Conservation (phyloP, 2,113 vertebrate species). For the Hippocampus zosterae region DNA sequence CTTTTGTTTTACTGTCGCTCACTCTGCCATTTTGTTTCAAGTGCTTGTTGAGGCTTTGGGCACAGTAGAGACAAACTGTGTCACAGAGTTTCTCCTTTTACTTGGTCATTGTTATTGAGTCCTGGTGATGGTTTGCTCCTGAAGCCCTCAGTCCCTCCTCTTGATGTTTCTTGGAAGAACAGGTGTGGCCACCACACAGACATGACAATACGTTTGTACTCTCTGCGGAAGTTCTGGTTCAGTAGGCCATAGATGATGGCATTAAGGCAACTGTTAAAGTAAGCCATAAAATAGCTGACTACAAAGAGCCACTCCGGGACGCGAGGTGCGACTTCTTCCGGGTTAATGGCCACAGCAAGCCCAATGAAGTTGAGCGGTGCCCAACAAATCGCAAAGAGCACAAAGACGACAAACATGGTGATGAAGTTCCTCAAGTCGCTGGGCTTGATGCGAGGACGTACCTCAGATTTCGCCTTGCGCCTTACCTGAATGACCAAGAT, state of each 20-base stretch:
- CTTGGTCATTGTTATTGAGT: slow-evolving; percentile 40
- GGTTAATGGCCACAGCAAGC: not conserved
- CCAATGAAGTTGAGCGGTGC: not conserved
- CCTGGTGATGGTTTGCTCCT: slow-evolving; percentile 39
- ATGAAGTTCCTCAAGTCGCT: not conserved
- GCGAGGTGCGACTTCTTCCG: not conserved
- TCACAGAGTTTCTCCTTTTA: slow-evolving; percentile 34
- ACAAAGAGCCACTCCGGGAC: not conserved
- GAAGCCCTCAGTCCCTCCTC: slow-evolving; percentile 33
- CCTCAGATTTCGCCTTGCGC: not conserved
- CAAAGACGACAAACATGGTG: not conserved
- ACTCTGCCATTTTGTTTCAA: not conserved
- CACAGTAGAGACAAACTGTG: slow-evolving; percentile 1
- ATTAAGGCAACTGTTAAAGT: slow-evolving; percentile 4
- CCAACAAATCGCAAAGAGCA: not conserved
- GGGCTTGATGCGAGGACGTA: slow-evolving; percentile 2
- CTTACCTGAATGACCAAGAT: not conserved
- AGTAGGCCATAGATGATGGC: not conserved
- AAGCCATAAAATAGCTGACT: not conserved
- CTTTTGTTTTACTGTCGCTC: slow-evolving; percentile 1
- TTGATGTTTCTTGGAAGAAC: slow-evolving; percentile 15
- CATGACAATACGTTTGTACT: not conserved
- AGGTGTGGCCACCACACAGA: not conserved
- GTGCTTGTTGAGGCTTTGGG: slow-evolving; percentile 23
- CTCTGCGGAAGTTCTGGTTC: not conserved